Evolutionary conservation across 2,113 vertebrate genomes (phyloP).

Genomic region (Thinocorus orbignyianus): DNA sequence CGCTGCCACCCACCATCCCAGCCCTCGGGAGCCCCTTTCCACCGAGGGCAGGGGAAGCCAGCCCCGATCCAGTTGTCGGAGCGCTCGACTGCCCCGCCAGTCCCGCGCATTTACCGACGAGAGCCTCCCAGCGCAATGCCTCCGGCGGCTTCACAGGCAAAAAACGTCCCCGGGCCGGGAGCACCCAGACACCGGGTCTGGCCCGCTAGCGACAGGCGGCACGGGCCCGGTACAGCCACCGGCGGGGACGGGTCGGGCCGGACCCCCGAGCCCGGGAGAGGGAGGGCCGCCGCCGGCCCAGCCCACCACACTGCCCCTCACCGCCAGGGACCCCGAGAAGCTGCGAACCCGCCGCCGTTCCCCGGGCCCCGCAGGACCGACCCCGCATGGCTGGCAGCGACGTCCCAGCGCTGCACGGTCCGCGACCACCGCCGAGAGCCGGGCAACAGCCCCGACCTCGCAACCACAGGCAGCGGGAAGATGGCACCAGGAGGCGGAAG

Average conservation of each 20-base stretch:
- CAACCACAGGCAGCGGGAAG: too few relatives aligned
- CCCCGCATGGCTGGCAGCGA: too few relatives aligned
- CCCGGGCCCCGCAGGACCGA: not conserved
- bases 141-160: not conserved
- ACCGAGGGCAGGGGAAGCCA: not conserved
- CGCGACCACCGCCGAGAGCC: not conserved
- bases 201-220: not conserved
- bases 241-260: too few relatives aligned
- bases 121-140: accelerated
- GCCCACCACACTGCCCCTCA: not conserved
- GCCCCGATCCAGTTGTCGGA: too few relatives aligned
- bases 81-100: accelerated
- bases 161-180: too few relatives aligned
- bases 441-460: not conserved
- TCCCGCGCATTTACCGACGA: not conserved
- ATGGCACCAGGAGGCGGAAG: accelerated
- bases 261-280: not conserved
- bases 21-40: too few relatives aligned
- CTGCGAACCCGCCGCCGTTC: not conserved
- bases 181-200: not conserved
- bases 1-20: not conserved
- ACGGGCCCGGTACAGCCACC: not conserved
- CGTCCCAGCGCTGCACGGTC: not conserved
- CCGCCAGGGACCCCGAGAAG: too few relatives aligned
- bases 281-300: not conserved